Evolutionary conservation across 1,140 invertebrate genomes (phyloP), one percentile per base, ranked within the genome.

Genomic region (Micrasema longulum): DNA sequence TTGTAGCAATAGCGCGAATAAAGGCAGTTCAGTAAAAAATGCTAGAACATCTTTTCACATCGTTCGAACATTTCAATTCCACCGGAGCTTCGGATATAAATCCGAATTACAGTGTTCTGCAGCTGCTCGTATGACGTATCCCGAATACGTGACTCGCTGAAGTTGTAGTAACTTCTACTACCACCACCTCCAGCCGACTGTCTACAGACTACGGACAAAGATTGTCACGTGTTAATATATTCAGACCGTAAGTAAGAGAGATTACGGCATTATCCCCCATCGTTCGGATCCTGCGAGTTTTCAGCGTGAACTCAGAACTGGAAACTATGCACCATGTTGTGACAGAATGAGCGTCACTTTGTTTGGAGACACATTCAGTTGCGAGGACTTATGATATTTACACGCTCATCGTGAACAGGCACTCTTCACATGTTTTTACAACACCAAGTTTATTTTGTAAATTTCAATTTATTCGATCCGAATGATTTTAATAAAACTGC

Each of bases 151-250:
- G 60, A 64, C 60, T 63, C 55, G 55, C 31, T n/a, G 50, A 31
- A 38, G 31, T 60, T 38, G 35, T 11, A 35, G 10, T 35, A 12
- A 60, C 55, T 35, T 18, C 12, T 14, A 52, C 48, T 31, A 53
- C 12, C 22, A 31, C 12, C 50, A 23, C 10, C 50, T 48, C 45
- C 20, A 9, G 5, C 50, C 18, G 10, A 26, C 26, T 12, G 23
- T 22, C 50, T 22, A 26, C 26, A n/a, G 22, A 12, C 47, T 48
- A 48, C 20, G 20, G 12, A 31, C 22, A 26, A 57, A 38, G 41
- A 64, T 64, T 64, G 60, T 64, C 60, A 64, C 60, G 60, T 64
- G 60, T 64, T 64, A 64, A 64, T 64, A 47, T 47, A 64, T 64
- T 47, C 43, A 64, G 60, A 45, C 22, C 60, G 43, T 64, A 64